Base-by-base conservation (phyloP, 2,797 vertebrate genomes). In the Acipenser ruthenus region DNA sequence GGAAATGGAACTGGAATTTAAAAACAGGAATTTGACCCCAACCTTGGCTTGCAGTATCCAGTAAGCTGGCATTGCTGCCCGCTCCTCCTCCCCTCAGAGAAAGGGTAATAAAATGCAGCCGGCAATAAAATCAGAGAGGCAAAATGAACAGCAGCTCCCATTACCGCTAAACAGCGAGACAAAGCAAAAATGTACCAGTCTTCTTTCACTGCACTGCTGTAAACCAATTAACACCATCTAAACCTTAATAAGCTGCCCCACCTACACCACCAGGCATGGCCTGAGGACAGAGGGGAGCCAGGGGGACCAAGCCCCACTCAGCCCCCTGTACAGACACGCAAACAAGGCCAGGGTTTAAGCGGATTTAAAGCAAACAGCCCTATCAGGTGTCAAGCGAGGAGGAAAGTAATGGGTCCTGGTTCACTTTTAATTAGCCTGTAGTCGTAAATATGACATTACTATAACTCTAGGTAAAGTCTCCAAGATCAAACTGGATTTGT, bases 181-280 rank as follows among this genome's bases (percentile, higher is more conserved):
- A 11, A n/a, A n/a, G 55, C 55, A 58, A 10, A n/a, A 11, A 7
- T 13, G 63, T 13, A 37, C 13, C 13, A 37, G 37, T 37, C 37
- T 37, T 37, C 37, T 37, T 37, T 37, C 37, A 37, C 5, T 37
- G 37, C 37, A 37, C 37, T 37, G 37, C 37, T 76, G 11, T 70
- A 75, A 74, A 77, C 63, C 58, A 69, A 74, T 63, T 61, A 72
- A 66, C 65, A 69, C 18, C 15, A 77, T 65, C 65, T 69, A 68
- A 75, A 76, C 72, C 72, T 58, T 1, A 59, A 73, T 52, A 15
- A 78, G 66, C 77, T 67, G 6, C 8, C 63, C 63, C 49, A 51
- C 49, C 50, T 10, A 7, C 6, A 50, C 49, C n/a, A n/a, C 11
- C 55, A 58, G 55, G 55, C 10, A 11, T 11, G 12, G 55, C 11